Conservation (phyloP, 2,888 invertebrate species). For the Iphiclides podalirius region DNA sequence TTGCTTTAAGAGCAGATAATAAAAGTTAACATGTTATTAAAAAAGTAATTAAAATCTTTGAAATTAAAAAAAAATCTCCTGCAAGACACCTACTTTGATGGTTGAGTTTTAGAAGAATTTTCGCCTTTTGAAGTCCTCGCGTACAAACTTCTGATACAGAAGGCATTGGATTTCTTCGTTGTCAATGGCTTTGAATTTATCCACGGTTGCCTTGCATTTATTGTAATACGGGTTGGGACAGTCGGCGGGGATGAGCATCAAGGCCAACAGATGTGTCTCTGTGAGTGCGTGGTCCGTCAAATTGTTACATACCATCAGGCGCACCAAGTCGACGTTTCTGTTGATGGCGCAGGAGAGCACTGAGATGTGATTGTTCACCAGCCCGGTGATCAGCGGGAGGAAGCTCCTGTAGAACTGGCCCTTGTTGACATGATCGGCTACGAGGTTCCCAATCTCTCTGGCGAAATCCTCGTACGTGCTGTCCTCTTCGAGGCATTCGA, state of each 20-base stretch:
- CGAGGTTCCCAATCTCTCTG: slow-evolving; percentile 31
- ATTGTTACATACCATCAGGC: slow-evolving; percentile 5
- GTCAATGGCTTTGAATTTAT: slow-evolving; percentile 31
- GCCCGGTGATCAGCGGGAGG: slow-evolving; percentile 10
- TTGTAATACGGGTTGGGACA: slow-evolving; percentile 10
- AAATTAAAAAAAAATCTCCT: too few species aligned
- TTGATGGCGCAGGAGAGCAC: neutral
- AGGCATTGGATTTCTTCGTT: slow-evolving; percentile 35
- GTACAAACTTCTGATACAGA: slow-evolving; percentile 33
- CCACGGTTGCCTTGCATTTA: slow-evolving; percentile 29
- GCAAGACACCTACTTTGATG: too few species aligned
- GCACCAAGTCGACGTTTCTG: slow-evolving; percentile 2
- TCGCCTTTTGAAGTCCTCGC: slow-evolving; percentile 27
- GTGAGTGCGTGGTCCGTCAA: slow-evolving; percentile 25
- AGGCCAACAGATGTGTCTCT: slow-evolving; percentile 35
- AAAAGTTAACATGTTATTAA: too few species aligned
- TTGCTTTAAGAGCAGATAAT: neutral
- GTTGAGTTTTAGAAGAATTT: slow-evolving; percentile 17
- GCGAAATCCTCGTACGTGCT: slow-evolving; percentile 31
- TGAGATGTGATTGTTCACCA: slow-evolving; percentile 1
- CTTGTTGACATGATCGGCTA: slow-evolving; percentile 32
- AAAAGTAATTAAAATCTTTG: too few species aligned
- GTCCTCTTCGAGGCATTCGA: slow-evolving; percentile 8
- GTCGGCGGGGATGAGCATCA: slow-evolving; percentile 34
- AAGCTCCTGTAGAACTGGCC: slow-evolving; percentile 28